Conservation (phyloP, 2,888 invertebrate species). For the Eupithecia abbreviata region DNA sequence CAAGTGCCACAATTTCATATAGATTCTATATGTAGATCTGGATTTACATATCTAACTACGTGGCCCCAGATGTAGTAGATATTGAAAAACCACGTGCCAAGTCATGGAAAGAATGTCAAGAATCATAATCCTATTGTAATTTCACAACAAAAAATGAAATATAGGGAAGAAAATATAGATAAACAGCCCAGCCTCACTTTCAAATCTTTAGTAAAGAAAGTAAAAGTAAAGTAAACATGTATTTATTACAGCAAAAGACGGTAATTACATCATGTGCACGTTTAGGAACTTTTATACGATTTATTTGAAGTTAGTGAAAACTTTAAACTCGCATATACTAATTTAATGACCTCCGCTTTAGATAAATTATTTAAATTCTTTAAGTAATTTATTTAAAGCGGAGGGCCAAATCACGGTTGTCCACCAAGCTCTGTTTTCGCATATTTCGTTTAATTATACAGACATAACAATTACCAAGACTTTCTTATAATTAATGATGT, state of each 20-base stretch:
- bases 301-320: not conserved
- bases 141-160: not conserved
- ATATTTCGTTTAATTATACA: not conserved
- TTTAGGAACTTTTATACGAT: too few relatives aligned
- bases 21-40: not conserved
- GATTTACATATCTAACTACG: not conserved
- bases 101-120: not conserved
- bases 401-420: not conserved
- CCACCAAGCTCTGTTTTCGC: not conserved
- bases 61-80: not conserved
- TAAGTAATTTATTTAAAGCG: too few relatives aligned
- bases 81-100: not conserved
- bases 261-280: too few relatives aligned
- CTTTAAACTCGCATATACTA: not conserved
- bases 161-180: not conserved
- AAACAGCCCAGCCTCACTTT: not conserved
- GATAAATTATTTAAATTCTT: too few relatives aligned
- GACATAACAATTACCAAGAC: not conserved
- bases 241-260: too few relatives aligned
- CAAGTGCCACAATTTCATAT: not conserved
- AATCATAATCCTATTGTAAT: not conserved
- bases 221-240: too few relatives aligned
- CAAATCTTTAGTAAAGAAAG: too few relatives aligned
- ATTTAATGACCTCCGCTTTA: too few relatives aligned
- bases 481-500: conserved; percentile 12